phyloP scores from a whole-genome alignment of 2,113 vertebrate genomes.

The Lophius piscatorius region DNA sequence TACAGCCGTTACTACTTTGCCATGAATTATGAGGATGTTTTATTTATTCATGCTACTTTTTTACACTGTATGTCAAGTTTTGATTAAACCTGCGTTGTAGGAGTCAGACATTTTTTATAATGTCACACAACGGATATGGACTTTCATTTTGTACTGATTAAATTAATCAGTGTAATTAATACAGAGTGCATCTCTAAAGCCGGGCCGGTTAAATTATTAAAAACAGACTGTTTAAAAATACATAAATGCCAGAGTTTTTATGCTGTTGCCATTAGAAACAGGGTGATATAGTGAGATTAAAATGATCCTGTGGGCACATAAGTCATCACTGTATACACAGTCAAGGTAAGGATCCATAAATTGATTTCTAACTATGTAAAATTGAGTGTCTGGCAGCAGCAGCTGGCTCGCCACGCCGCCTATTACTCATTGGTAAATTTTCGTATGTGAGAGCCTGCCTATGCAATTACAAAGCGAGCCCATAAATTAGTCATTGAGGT shows the following conservation, averaged over 20 bases:
- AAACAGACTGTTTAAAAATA: constrained; percentile 43
- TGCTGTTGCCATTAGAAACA: constrained; percentile 42
- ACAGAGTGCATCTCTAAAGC: constrained; percentile 26
- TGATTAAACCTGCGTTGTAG: too few relatives aligned
- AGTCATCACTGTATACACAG: constrained; percentile 31
- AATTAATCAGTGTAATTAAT: constrained; percentile 60
- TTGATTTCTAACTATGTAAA: constrained; percentile 63
- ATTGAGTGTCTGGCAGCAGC: constrained; percentile 52
- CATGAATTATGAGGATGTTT: too few relatives aligned
- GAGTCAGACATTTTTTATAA: not conserved
- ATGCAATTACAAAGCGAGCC: constrained; percentile 65
- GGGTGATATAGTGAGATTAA: constrained; percentile 30
- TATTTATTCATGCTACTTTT: too few relatives aligned
- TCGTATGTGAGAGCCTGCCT: constrained; percentile 42
- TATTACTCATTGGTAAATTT: constrained; percentile 54
- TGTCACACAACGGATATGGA: constrained; percentile 14
- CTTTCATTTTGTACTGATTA: constrained; percentile 43
- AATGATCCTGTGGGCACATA: constrained; percentile 25
- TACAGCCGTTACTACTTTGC: too few relatives aligned
- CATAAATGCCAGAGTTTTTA: constrained; percentile 33
- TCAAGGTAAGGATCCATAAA: constrained; percentile 53
- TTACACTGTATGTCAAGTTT: too few relatives aligned
- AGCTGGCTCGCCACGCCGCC: constrained; percentile 31
- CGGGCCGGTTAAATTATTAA: constrained; percentile 42
- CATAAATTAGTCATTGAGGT: constrained; percentile 68